Evolutionary conservation across 2,797 vertebrate species (phyloP).

Genomic region (Furcifer pardalis): DNA sequence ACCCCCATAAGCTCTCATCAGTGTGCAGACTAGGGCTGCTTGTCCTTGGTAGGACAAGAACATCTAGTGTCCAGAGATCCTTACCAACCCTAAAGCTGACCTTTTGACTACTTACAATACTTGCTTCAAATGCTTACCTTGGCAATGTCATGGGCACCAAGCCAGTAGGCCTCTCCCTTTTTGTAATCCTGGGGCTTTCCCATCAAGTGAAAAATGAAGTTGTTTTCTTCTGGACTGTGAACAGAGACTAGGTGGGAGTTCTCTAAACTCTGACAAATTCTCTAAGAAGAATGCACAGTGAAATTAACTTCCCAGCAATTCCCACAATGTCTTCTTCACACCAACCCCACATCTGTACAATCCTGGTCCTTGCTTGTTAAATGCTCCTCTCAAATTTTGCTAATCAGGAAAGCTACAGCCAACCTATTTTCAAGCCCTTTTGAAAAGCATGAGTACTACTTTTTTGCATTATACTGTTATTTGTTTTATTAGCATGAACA

Average conservation of each 20-base stretch:
- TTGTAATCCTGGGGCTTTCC: not conserved
- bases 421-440: not conserved
- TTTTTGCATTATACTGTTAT: too few relatives aligned
- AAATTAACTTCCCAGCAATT: not conserved
- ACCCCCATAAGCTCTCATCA: too few relatives aligned
- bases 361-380: not conserved
- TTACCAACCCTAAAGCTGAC: not conserved
- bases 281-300: not conserved
- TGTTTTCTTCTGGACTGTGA: constrained; percentile 27
- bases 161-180: constrained; percentile 2
- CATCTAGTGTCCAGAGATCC: too few relatives aligned
- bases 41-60: too few relatives aligned
- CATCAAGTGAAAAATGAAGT: constrained; percentile 37
- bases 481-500: too few relatives aligned
- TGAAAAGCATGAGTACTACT: too few relatives aligned
- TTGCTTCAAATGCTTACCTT: not conserved
- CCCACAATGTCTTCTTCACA: not conserved
- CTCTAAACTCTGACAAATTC: not conserved
- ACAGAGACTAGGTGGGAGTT: constrained; percentile 24
- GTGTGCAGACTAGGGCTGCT: too few relatives aligned
- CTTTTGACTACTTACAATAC: not conserved
- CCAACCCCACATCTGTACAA: not conserved
- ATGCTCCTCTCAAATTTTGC: not conserved
- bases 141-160: constrained; percentile 26
- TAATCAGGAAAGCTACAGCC: not conserved